Conservation (phyloP, 2,797 vertebrate genomes). For the Schizopygopsis malacanthus region DNA sequence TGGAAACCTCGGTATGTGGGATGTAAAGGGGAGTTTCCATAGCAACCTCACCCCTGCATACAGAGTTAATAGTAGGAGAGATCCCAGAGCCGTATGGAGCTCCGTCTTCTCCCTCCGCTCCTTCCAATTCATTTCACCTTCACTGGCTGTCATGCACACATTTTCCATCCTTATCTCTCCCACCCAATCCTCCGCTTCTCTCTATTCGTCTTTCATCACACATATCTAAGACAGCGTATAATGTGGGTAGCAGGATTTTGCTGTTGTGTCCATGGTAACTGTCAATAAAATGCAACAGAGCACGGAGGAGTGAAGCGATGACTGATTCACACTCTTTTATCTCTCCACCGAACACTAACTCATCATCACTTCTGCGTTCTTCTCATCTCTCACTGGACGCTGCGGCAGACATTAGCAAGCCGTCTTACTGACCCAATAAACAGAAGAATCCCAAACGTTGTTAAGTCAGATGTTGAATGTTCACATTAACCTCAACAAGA, state of each 20-base stretch:
- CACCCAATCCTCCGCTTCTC: not conserved
- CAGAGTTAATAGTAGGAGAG: constrained; percentile 37
- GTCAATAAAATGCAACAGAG: constrained; percentile 43
- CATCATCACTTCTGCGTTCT: constrained; percentile 23
- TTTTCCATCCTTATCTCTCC: constrained; percentile 4
- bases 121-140: constrained; percentile 9
- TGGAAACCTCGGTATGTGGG: constrained; percentile 59
- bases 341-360: constrained; percentile 15
- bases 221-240: constrained; percentile 30
- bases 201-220: constrained; percentile 23
- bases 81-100: constrained; percentile 32
- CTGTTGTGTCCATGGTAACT: constrained; percentile 41
- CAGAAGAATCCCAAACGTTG: not conserved
- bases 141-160: not conserved
- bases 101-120: not conserved
- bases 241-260: constrained; percentile 31
- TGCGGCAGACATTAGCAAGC: not conserved
- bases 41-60: constrained; percentile 66
- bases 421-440: not conserved
- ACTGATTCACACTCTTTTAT: constrained; percentile 43
- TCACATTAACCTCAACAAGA: too few relatives aligned
- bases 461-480: not conserved
- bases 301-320: constrained; percentile 40
- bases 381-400: constrained; percentile 3
- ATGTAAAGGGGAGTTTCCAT: constrained; percentile 72